Evolutionary conservation across 1,140 invertebrate species (phyloP).

Genomic region (Galleria mellonella): DNA sequence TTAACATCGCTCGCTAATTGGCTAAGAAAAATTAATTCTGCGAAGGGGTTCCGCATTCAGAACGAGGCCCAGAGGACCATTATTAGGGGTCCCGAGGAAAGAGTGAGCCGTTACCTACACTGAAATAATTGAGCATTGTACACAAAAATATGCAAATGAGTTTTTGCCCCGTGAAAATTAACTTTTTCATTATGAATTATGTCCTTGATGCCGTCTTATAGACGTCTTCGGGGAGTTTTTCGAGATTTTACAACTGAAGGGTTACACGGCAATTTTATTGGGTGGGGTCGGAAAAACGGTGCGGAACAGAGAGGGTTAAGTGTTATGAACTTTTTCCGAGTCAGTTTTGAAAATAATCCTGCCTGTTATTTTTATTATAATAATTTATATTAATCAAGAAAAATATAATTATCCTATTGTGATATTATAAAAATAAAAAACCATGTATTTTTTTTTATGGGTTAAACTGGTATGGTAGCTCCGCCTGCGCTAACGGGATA

Average conservation of each 20-base stretch:
- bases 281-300: constrained; percentile 15
- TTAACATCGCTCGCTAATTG: constrained; percentile 57
- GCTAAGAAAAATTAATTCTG: constrained; percentile 70
- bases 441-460: too few relatives aligned
- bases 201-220: constrained; percentile 56
- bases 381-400: too few relatives aligned
- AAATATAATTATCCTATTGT: too few relatives aligned
- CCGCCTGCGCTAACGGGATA: too few relatives aligned
- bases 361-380: too few relatives aligned
- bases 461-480: too few relatives aligned
- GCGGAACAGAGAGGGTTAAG: constrained; percentile 30
- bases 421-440: too few relatives aligned
- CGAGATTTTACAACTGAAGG: constrained; percentile 50
- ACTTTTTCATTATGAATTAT: constrained; percentile 74
- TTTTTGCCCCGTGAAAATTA: constrained; percentile 60
- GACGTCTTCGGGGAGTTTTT: constrained; percentile 64
- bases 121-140: constrained; percentile 58
- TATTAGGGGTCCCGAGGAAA: constrained; percentile 28
- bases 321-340: constrained; percentile 15
- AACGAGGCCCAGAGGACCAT: constrained; percentile 51
- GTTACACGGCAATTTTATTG: not conserved
- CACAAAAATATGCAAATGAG: constrained; percentile 69
- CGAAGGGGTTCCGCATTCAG: constrained; percentile 44
- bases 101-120: constrained; percentile 36
- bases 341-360: too few relatives aligned